Base-by-base conservation (phyloP, 23 tunicate species). In the Styela clava region DNA sequence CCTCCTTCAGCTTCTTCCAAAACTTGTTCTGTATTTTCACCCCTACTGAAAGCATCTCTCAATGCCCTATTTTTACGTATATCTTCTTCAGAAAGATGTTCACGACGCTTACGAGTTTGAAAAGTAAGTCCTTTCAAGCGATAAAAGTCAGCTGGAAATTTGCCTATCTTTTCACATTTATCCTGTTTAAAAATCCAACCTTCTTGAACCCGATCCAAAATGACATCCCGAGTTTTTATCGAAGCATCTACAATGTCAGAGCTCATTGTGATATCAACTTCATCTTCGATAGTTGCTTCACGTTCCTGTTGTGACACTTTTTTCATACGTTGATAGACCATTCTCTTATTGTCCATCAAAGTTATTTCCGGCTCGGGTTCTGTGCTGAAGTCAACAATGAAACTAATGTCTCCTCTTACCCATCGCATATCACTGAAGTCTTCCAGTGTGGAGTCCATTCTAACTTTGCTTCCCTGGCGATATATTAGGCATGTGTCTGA, bases 381-480 rank as follows among this genome's bases (percentile, higher is more conserved):
- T 0, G 73, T 69, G 34, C 74, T 81, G 77, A 87, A 93, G 74
- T 93, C 83, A 27, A 85, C 44, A 32, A 93, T 74, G 24, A 89
- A 62, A 12, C 85, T 63, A 16, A 93, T 62, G 69, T 93, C 93
- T 37, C 98, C 98, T 33, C 93, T 74, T 24, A 93, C 86, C 98
- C 98, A 93, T 24, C 78, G 74, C 82, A 52, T 69, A 33, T 93
- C 87, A 27, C 86, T 77, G 74, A 93, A 93, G 78, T 93, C 98
- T 74, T 87, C 93, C 22, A 93, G 65, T 5, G 98, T 93, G 21
- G 98, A 93, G 68, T 93, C 89, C 88, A 93, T 85, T 23, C 98
- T 79, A 3, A 93, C 63, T 21, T 64, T 62, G 34, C 62, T 84
- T 12, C 93, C 98, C 25, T 73, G 69, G 28, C 89, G 69, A 69